Percentiles rank a stretch among this genome's conserved stretches.
phyloP scores from a whole-genome alignment of 35 echinoderm and acorn worm genomes.

The Ptychodera flava region DNA sequence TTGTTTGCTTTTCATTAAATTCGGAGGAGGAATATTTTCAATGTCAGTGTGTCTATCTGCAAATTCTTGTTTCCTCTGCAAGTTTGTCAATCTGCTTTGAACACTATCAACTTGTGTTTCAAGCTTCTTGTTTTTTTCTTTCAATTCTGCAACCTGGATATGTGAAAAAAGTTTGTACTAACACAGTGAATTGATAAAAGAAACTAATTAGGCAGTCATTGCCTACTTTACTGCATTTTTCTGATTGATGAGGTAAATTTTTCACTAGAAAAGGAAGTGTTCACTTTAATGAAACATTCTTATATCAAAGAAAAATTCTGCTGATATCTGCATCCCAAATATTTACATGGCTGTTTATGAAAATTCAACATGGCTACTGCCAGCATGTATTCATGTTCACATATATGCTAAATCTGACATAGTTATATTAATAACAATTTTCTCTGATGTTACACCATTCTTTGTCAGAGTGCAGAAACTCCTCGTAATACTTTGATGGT shows the following conservation, averaged over 20 bases:
- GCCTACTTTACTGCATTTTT: background rate
- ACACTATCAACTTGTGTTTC: slow-evolving; percentile 71
- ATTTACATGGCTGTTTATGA: no score
- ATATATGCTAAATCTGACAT: no score
- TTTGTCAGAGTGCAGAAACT: no score
- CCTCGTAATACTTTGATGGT: no score
- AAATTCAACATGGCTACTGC: no score
- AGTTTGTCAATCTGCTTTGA: slow-evolving; percentile 64
- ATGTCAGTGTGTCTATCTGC: slow-evolving; percentile 50
- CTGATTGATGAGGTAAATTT: background rate
- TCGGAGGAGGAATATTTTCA: slow-evolving; percentile 30
- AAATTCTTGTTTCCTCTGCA: slow-evolving; percentile 71
- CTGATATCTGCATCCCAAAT: no score
- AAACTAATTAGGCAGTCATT: background rate
- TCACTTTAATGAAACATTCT: background rate
- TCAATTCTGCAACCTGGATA: slow-evolving; percentile 51
- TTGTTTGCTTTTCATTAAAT: no score
- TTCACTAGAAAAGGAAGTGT: background rate
- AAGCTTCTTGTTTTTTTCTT: slow-evolving; percentile 72
- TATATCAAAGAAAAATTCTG: background rate
- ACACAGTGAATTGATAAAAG: background rate
- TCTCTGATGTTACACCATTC: no score
- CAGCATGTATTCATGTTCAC: no score
- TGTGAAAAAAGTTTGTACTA: background rate
- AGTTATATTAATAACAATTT: no score